Evolutionary conservation across 1,140 invertebrate genomes (phyloP).

Genomic region (Muscidifurax raptorellus): DNA sequence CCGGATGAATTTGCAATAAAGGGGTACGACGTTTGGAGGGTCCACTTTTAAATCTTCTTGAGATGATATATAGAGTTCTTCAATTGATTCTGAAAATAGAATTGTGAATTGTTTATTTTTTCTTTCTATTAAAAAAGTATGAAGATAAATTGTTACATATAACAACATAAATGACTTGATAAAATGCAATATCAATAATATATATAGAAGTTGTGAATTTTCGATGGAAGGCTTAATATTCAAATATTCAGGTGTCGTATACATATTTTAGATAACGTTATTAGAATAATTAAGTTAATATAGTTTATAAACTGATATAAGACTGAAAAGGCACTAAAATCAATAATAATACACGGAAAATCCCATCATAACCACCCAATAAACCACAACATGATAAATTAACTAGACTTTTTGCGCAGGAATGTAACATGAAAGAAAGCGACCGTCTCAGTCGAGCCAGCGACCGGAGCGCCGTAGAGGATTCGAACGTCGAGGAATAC

Average conservation of each 20-base stretch:
- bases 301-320: too few species aligned
- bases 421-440: not conserved
- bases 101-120: not conserved
- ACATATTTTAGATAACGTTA: too few species aligned
- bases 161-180: too few species aligned
- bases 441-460: not conserved
- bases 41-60: conserved; percentile 12
- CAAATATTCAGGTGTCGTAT: too few species aligned
- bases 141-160: too few species aligned
- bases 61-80: conserved; percentile 27
- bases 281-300: too few species aligned
- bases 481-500: conserved; percentile 80
- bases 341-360: too few species aligned
- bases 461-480: conserved; percentile 73
- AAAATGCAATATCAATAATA: too few species aligned
- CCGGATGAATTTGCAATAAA: not conserved
- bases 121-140: not conserved
- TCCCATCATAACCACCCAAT: too few species aligned
- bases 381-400: not conserved
- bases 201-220: too few species aligned
- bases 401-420: not conserved
- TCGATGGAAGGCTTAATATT: too few species aligned
- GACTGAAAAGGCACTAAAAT: too few species aligned
- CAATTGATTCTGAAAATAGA: conserved; percentile 22
- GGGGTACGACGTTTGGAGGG: not conserved